Evolutionary conservation across 2,888 invertebrate species (phyloP).

Genomic region (Autographa gamma): DNA sequence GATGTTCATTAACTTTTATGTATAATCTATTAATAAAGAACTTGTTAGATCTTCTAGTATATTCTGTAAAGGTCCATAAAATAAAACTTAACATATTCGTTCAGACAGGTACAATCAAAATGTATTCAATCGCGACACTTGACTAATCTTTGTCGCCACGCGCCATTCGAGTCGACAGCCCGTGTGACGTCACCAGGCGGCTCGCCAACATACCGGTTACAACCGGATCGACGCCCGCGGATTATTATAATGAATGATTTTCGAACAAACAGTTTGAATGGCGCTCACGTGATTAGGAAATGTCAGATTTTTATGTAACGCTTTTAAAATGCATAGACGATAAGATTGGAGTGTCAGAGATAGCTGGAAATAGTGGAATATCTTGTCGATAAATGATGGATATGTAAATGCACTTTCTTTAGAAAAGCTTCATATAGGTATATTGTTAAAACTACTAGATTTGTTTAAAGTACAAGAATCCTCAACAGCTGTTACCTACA

Average conservation of each 20-base stretch:
- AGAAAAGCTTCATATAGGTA: not conserved
- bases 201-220: slow-evolving; percentile 58
- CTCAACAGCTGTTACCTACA: not conserved
- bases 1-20: too few species aligned
- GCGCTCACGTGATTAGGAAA: slow-evolving; percentile 5
- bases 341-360: slow-evolving; percentile 1
- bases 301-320: not conserved
- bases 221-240: slow-evolving; percentile 46
- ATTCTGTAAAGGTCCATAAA: not conserved
- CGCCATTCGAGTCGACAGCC: slow-evolving; percentile 10
- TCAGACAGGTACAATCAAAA: not conserved
- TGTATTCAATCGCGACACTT: slow-evolving; percentile 2
- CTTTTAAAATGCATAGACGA: not conserved
- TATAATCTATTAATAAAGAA: too few species aligned
- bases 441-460: not conserved
- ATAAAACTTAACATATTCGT: not conserved
- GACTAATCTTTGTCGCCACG: slow-evolving; percentile 23
- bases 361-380: not conserved
- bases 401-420: not conserved
- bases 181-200: slow-evolving; percentile 62
- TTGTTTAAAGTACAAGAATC: not conserved
- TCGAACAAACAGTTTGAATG: slow-evolving; percentile 16
- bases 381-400: slow-evolving; percentile 1
- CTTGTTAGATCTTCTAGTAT: not conserved
- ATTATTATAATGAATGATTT: slow-evolving; percentile 51